Base-by-base conservation (phyloP, 1,140 invertebrate genomes). In the Drosophila guanche region DNA sequence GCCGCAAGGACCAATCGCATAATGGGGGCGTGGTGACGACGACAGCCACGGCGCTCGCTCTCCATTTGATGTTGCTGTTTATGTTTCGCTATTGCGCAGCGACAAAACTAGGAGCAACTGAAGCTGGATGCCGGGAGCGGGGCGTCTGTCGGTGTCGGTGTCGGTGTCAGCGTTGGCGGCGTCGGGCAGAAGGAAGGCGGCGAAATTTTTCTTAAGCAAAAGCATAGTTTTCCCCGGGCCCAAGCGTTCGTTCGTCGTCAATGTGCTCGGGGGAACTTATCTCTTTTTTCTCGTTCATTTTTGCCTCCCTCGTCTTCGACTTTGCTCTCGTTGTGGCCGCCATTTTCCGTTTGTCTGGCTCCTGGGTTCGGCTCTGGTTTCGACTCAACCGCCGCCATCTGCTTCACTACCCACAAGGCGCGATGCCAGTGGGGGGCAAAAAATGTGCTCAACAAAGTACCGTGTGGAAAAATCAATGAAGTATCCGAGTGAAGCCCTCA, bases 1-100 rank as follows among this genome's bases (percentile, higher is more conserved):
- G 81, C 83, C 79, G 78, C 88, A 90, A 90, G 86, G 86, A 90
- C 88, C 88, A 90, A 90, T 90, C 76, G 81, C 79, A 90, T 79
- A 80, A 90, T 83, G 76, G 88, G 81, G 88, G 88, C 88, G 88
- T 90, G 88, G 86, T 90, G 79, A 75, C 80, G 63, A 61, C 76
- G 59, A 62, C 79, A 25, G 33, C 41, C 68, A 58, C 61, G 59
- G 83, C 53, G 74, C 63, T 66, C 20, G 42, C 63, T 79, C 71
- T 78, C 69, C 52, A 81, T 73, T 78, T 71, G 57, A 84, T 84
- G 76, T 80, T 76, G 69, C 74, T 88, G 83, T 88, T 86, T 86
- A 88, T 86, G 83, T 86, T 88, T 81, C 83, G 74, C 73, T 81
- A 67, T 86, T 86, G 74, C 81, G 74, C 81, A 78, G 56, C 76